These are phyloP conservation scores for Cololabis saira DNA, from an alignment of 2,113 vertebrate species.

Conservation along the genomic window DNA sequence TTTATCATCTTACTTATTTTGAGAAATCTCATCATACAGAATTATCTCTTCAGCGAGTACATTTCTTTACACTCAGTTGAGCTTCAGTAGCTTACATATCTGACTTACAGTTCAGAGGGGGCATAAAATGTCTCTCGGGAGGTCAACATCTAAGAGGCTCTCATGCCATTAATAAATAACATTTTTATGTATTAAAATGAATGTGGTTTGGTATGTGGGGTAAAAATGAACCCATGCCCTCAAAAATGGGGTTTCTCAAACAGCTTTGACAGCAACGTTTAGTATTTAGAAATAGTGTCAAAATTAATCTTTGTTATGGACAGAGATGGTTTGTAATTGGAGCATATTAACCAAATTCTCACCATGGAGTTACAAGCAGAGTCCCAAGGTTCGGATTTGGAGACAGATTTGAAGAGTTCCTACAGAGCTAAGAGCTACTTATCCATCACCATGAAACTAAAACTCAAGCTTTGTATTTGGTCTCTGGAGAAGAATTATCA, in stretches of 20 bases:
- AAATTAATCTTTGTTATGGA: slow-evolving; percentile 40
- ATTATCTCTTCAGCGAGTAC: slow-evolving; percentile 58
- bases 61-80: slow-evolving; percentile 57
- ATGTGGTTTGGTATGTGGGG: slow-evolving; percentile 16
- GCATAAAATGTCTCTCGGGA: slow-evolving; percentile 69
- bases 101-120: slow-evolving; percentile 52
- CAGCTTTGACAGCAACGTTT: slow-evolving; percentile 23
- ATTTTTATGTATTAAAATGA: slow-evolving; percentile 42
- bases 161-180: slow-evolving; percentile 59
- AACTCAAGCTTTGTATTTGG: slow-evolving; percentile 18
- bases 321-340: slow-evolving; percentile 28
- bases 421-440: slow-evolving; percentile 14
- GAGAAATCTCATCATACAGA: slow-evolving; percentile 43
- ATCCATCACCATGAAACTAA: slow-evolving; percentile 11
- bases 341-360: slow-evolving; percentile 33
- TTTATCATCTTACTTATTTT: slow-evolving; percentile 41
- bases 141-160: slow-evolving; percentile 44
- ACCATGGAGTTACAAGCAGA: slow-evolving; percentile 32
- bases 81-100: slow-evolving; percentile 45
- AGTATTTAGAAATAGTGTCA: slow-evolving; percentile 42
- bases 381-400: slow-evolving; percentile 25
- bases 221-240: slow-evolving; percentile 2
- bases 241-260: slow-evolving; percentile 15
- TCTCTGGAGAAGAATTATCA: slow-evolving; percentile 11
- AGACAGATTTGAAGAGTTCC: slow-evolving; percentile 35